Evolutionary conservation across 2,888 invertebrate genomes (phyloP).

Genomic region (Stegophylla sp.): DNA sequence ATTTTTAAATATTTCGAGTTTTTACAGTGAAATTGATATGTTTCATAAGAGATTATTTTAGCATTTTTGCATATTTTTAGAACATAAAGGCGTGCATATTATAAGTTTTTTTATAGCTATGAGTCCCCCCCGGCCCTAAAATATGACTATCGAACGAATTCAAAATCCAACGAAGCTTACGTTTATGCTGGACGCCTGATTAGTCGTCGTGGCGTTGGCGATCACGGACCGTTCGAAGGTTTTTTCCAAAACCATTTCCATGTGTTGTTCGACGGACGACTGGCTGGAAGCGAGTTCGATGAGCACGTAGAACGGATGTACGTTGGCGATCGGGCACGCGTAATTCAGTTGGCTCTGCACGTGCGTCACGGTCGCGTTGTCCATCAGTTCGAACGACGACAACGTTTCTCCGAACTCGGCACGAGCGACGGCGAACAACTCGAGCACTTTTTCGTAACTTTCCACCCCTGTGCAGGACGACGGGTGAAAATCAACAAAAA

Average conservation of each 20-base stretch:
- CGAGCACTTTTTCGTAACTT: constrained; percentile 79
- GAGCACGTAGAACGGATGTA: constrained; percentile 82
- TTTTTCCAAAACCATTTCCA: constrained; percentile 76
- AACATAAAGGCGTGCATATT: too few species aligned
- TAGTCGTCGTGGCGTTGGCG: constrained; percentile 82
- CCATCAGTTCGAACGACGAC: constrained; percentile 95
- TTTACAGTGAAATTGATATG: too few species aligned
- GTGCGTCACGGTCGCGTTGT: constrained; percentile 75
- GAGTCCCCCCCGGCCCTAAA: too few species aligned
- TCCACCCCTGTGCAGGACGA: constrained; percentile 74
- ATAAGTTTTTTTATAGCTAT: too few species aligned
- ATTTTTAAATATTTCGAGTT: too few species aligned
- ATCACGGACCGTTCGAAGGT: constrained; percentile 77
- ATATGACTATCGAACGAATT: too few species aligned
- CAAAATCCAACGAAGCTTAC: constrained; percentile 67
- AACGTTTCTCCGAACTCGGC: constrained; percentile 83
- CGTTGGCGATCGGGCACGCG: constrained; percentile 65
- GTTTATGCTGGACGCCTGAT: constrained; percentile 80
- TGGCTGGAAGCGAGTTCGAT: constrained; percentile 90
- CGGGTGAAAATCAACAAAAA: constrained; percentile 61
- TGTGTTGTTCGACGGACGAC: constrained; percentile 84
- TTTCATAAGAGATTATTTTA: too few species aligned
- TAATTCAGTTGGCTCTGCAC: constrained; percentile 63
- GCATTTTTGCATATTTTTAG: too few species aligned
- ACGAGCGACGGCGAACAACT: constrained; percentile 79